Conservation (phyloP, 2,888 invertebrate genomes). For the Chrysolina americana region DNA sequence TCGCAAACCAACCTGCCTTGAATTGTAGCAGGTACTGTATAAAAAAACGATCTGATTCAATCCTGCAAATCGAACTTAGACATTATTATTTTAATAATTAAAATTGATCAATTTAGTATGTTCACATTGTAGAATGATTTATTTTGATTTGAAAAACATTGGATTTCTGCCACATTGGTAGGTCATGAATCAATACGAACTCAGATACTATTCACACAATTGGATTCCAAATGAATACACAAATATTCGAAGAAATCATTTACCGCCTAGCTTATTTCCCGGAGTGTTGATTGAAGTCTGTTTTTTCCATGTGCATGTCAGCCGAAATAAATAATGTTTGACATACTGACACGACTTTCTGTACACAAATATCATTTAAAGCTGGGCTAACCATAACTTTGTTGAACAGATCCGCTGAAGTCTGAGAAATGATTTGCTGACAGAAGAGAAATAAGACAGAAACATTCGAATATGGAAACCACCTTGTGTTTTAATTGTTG, state of each 20-base stretch:
- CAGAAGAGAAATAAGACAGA: constrained; percentile 52
- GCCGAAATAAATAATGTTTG: constrained; percentile 48
- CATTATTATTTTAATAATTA: no score
- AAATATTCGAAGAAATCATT: constrained; percentile 42
- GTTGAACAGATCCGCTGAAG: constrained; percentile 53
- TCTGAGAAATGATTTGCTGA: constrained; percentile 57
- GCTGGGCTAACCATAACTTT: constrained; percentile 50
- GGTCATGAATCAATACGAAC: no score
- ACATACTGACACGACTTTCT: constrained; percentile 48
- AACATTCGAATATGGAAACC: constrained; percentile 29
- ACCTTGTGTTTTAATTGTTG: constrained; percentile 31
- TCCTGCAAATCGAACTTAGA: no score
- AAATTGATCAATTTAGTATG: no score
- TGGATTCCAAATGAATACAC: neutral
- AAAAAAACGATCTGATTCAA: no score
- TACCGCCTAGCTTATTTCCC: constrained; percentile 46
- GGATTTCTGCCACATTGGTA: no score
- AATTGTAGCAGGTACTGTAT: no score
- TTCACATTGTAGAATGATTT: no score
- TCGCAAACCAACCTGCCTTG: no score
- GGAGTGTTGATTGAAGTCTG: constrained; percentile 45
- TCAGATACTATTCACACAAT: neutral
- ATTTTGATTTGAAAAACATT: no score
- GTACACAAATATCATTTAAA: constrained; percentile 51
- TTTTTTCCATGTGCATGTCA: constrained; percentile 45